phyloP scores from a whole-genome alignment of 2,797 vertebrate species.

The Discoglossus pictus region DNA sequence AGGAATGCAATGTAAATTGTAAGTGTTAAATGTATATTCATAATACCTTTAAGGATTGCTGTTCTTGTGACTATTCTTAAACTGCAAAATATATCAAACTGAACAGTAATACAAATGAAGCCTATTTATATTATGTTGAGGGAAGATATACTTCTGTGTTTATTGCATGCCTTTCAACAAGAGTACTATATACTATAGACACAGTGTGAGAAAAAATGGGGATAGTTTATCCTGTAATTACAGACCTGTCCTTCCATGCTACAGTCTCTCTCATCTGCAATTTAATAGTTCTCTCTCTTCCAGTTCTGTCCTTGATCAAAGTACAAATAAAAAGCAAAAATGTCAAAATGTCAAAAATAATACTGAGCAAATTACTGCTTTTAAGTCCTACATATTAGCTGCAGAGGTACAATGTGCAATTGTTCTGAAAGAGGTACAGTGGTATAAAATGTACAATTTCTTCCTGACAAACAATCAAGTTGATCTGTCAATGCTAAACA shows the following conservation, averaged over 20 bases:
- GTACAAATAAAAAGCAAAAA: constrained; percentile 12
- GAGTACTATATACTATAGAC: constrained; percentile 2
- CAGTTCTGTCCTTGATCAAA: not conserved
- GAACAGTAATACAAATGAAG: too few species aligned
- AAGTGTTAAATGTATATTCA: too few species aligned
- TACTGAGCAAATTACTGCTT: constrained; percentile 1
- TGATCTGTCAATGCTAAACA: too few species aligned
- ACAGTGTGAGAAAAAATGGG: constrained; percentile 3
- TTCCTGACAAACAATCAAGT: too few species aligned
- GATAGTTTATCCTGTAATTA: constrained; percentile 13
- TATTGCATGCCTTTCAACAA: not conserved
- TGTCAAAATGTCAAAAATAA: constrained; percentile 29
- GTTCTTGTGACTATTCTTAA: too few species aligned
- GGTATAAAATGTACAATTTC: too few species aligned
- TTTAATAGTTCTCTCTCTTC: constrained; percentile 7
- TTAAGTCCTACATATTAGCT: constrained; percentile 1
- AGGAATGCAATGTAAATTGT: too few species aligned
- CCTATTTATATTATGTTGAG: too few species aligned
- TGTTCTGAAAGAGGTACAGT: not conserved
- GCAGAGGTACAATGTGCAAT: not conserved
- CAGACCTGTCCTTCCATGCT: constrained; percentile 1
- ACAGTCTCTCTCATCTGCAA: not conserved
- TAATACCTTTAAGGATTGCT: too few species aligned
- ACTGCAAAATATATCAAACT: too few species aligned
- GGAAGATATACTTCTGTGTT: not conserved